Conservation (phyloP, 2,113 vertebrate species). For the Ardeotis arabs region DNA sequence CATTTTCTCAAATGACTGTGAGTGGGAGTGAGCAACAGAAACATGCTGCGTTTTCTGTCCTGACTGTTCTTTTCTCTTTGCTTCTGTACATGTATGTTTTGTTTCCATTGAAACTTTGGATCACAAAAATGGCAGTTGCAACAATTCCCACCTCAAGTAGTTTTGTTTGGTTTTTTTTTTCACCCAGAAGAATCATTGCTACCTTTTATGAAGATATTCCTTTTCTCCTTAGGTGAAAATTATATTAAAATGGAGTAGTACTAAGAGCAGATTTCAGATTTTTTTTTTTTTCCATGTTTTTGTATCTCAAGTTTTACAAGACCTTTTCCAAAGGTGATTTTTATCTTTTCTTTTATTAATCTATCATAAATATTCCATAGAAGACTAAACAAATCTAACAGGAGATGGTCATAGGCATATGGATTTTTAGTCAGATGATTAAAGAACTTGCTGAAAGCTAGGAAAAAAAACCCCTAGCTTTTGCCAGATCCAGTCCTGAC, state of each 20-base stretch:
- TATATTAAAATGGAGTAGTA: not conserved
- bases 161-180: not conserved
- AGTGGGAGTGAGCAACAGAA: constrained; percentile 59
- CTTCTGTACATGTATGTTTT: constrained; percentile 15
- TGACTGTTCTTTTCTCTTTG: constrained; percentile 63
- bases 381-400: not conserved
- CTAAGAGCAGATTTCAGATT: not conserved
- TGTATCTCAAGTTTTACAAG: not conserved
- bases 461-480: not conserved
- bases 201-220: not conserved
- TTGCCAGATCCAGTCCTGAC: not conserved
- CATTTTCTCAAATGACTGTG: constrained; percentile 38
- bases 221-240: not conserved
- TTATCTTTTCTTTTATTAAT: not conserved
- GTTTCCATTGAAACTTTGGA: constrained; percentile 21
- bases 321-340: not conserved
- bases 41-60: constrained; percentile 1
- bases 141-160: not conserved
- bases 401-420: not conserved
- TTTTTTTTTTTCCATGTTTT: not conserved
- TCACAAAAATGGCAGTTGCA: not conserved
- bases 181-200: not conserved
- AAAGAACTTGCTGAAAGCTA: not conserved
- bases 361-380: not conserved
- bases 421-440: not conserved